phyloP scores from a whole-genome alignment of 2,113 vertebrate genomes.

The Amazona vittata region DNA sequence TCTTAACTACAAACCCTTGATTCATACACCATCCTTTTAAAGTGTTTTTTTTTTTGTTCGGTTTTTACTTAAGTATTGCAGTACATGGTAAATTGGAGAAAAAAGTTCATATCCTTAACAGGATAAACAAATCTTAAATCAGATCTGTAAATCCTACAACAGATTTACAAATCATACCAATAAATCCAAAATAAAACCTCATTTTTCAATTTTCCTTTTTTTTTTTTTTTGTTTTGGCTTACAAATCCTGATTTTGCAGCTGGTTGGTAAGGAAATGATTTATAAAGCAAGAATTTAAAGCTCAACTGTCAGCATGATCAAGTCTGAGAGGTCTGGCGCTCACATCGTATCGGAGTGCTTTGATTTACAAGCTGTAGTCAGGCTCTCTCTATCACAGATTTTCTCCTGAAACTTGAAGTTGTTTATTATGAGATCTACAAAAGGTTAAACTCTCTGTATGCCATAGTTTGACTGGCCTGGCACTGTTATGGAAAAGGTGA shows the following conservation, averaged over 20 bases:
- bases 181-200: slow-evolving; percentile 62
- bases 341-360: slow-evolving; percentile 7
- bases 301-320: slow-evolving; percentile 43
- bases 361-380: slow-evolving; percentile 70
- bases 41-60: neutral
- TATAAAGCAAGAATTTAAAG: slow-evolving; percentile 67
- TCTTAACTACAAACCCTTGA: slow-evolving; percentile 52
- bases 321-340: slow-evolving; percentile 52
- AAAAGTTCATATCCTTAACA: slow-evolving; percentile 64
- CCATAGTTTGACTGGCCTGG: slow-evolving; percentile 16
- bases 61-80: slow-evolving; percentile 53
- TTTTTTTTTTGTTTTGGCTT: slow-evolving; percentile 25
- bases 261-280: slow-evolving; percentile 68
- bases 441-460: slow-evolving; percentile 34
- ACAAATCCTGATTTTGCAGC: slow-evolving; percentile 67
- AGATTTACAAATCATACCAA: slow-evolving; percentile 68
- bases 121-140: slow-evolving; percentile 71
- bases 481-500: slow-evolving; percentile 43
- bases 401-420: slow-evolving; percentile 54
- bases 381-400: neutral
- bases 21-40: slow-evolving; percentile 67
- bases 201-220: neutral
- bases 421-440: slow-evolving; percentile 35
- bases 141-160: slow-evolving; percentile 62
- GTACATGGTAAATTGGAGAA: slow-evolving; percentile 56